These are phyloP conservation scores for Drosophila colorata DNA, from an alignment of 2,888 invertebrate genomes.

Conservation along the genomic window DNA sequence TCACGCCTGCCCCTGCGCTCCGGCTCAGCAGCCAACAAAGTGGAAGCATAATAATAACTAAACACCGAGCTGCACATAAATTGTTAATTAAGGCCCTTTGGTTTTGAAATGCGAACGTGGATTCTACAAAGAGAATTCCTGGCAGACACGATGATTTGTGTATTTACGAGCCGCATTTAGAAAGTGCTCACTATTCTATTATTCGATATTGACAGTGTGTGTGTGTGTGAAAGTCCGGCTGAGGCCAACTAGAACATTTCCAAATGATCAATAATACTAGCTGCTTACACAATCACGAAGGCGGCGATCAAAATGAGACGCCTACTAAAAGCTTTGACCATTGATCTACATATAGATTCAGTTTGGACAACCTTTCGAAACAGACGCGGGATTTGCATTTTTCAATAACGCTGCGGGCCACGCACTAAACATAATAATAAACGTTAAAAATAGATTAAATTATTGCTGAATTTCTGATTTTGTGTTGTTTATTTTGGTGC, in stretches of 20 bases:
- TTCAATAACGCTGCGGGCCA: conserved; percentile 37
- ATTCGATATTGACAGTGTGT: conserved; percentile 3
- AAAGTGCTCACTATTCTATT: conserved; percentile 53
- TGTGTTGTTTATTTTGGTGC: conserved; percentile 25
- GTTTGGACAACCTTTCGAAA: conserved; percentile 24
- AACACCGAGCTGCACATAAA: conserved; percentile 60
- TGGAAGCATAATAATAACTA: conserved; percentile 38
- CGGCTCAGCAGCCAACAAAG: no score
- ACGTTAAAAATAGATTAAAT: conserved; percentile 42
- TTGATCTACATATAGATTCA: conserved; percentile 36
- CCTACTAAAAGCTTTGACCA: conserved; percentile 33
- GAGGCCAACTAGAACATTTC: conserved; percentile 18
- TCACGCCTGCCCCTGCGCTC: neutral
- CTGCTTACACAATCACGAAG: conserved; percentile 8
- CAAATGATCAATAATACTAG: conserved; percentile 4
- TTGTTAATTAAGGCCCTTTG: conserved; percentile 77
- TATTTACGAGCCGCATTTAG: conserved; percentile 47
- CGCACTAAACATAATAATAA: conserved; percentile 31
- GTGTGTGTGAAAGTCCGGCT: conserved; percentile 40
- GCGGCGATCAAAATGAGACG: neutral
- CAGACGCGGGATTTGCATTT: conserved; percentile 37
- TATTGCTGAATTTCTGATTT: conserved; percentile 46
- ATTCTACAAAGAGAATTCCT: conserved; percentile 12
- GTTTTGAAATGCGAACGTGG: conserved; percentile 31
- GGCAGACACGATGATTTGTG: conserved; percentile 57